Evolutionary conservation across 2,888 invertebrate species (phyloP).

Genomic region (Hypomecis atomaria): DNA sequence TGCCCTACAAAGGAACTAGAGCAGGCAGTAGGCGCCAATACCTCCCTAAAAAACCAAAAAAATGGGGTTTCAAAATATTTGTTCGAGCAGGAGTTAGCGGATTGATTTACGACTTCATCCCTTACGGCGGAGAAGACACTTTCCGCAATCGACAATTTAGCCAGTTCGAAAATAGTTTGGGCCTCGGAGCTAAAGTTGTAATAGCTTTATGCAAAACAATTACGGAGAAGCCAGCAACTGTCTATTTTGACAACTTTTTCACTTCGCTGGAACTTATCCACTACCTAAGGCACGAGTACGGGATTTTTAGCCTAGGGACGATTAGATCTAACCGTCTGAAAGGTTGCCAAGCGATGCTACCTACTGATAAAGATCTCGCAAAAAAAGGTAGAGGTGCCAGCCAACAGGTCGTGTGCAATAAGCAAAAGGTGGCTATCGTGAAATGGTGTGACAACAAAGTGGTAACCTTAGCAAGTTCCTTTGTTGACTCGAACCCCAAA

Average conservation of each 20-base stretch:
- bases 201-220: neutral
- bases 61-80: slow-evolving; percentile 12
- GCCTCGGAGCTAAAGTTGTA: neutral
- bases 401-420: slow-evolving; percentile 25
- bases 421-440: slow-evolving; percentile 33
- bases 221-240: neutral
- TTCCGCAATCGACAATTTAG: neutral
- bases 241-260: neutral
- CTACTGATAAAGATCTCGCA: slow-evolving; percentile 17
- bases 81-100: slow-evolving; percentile 12
- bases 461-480: slow-evolving; percentile 11
- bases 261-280: neutral
- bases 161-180: neutral
- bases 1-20: slow-evolving; percentile 14
- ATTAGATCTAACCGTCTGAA: slow-evolving; percentile 17
- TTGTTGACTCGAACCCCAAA: slow-evolving; percentile 7
- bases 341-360: slow-evolving; percentile 22
- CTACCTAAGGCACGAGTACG: slow-evolving; percentile 1
- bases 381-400: slow-evolving; percentile 26
- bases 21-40: slow-evolving; percentile 1
- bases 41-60: slow-evolving; percentile 7
- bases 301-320: slow-evolving; percentile 3
- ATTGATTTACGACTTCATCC: slow-evolving; percentile 7
- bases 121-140: neutral
- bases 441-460: slow-evolving; percentile 33